phyloP scores from a whole-genome alignment of 2,888 invertebrate species.

The Pseudococcus viburni region DNA sequence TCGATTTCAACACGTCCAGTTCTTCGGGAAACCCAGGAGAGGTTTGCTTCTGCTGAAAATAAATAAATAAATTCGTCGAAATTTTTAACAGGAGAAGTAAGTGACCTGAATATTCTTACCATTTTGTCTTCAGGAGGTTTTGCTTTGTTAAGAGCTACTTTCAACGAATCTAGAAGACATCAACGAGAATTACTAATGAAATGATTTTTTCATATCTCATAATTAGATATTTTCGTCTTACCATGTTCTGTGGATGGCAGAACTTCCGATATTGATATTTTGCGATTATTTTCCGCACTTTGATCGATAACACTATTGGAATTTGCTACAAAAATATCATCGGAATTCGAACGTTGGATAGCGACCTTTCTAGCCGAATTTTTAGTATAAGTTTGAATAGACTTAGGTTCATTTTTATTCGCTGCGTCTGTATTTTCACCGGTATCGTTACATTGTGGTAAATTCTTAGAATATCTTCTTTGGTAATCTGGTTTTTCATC shows the following conservation, averaged over 20 bases:
- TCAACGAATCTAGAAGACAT: background rate
- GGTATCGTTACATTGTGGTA: background rate
- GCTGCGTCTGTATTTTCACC: background rate
- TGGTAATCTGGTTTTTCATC: background rate
- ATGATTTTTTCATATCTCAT: background rate
- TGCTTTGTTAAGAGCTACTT: background rate
- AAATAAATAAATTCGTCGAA: background rate
- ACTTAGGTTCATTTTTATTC: background rate
- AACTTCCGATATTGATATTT: constrained; percentile 16
- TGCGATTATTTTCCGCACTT: background rate
- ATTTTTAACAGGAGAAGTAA: background rate
- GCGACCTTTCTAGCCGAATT: background rate
- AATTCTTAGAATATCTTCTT: background rate
- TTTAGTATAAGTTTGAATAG: background rate
- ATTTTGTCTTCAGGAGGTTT: background rate
- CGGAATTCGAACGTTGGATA: background rate
- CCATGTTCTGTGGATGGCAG: background rate
- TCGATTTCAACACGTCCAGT: constrained; percentile 6
- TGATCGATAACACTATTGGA: constrained; percentile 25
- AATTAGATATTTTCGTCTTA: background rate
- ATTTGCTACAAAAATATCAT: background rate
- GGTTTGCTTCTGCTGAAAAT: background rate
- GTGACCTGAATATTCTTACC: background rate
- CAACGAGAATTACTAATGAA: too few species aligned
- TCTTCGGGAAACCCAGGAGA: background rate